Evolutionary conservation across 2,888 invertebrate genomes (phyloP).

Genomic region (Phytoseiulus persimilis): DNA sequence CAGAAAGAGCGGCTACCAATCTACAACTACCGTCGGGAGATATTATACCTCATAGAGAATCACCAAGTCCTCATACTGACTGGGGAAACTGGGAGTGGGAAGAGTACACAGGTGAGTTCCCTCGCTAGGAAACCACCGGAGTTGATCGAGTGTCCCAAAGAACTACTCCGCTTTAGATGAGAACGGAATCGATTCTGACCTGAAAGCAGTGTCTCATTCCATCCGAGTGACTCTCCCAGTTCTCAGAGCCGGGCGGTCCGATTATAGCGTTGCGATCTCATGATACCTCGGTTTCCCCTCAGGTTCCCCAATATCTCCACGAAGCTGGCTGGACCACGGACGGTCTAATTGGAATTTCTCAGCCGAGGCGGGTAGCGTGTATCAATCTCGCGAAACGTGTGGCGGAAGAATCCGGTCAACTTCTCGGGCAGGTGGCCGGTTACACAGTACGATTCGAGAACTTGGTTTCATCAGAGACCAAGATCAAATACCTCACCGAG

Average conservation of each 20-base stretch:
- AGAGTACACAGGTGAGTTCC: slow-evolving; percentile 68
- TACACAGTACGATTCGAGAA: slow-evolving; percentile 67
- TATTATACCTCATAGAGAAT: slow-evolving; percentile 79
- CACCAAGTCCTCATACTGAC: slow-evolving; percentile 72
- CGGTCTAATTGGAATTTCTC: slow-evolving; percentile 75
- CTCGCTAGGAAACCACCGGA: slow-evolving; percentile 48
- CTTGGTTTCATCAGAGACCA: slow-evolving; percentile 50
- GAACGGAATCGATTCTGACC: not conserved
- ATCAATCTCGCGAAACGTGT: slow-evolving; percentile 77
- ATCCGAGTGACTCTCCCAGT: no score
- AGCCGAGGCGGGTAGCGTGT: slow-evolving; percentile 82
- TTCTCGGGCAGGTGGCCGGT: slow-evolving; percentile 69
- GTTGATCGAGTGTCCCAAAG: no score
- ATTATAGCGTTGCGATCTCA: no score
- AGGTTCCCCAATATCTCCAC: slow-evolving; percentile 64
- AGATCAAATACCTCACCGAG: slow-evolving; percentile 77
- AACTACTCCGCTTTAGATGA: no score
- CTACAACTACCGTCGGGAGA: slow-evolving; percentile 72
- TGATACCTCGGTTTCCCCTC: slow-evolving; percentile 38
- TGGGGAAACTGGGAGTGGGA: slow-evolving; percentile 92
- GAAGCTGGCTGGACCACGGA: slow-evolving; percentile 75
- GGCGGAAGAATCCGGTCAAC: slow-evolving; percentile 71
- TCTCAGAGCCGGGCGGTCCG: no score
- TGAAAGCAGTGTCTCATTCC: no score
- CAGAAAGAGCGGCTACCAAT: slow-evolving; percentile 80